Evolutionary conservation across 1,140 invertebrate species (phyloP).

Genomic region (Drosophila asahinai): DNA sequence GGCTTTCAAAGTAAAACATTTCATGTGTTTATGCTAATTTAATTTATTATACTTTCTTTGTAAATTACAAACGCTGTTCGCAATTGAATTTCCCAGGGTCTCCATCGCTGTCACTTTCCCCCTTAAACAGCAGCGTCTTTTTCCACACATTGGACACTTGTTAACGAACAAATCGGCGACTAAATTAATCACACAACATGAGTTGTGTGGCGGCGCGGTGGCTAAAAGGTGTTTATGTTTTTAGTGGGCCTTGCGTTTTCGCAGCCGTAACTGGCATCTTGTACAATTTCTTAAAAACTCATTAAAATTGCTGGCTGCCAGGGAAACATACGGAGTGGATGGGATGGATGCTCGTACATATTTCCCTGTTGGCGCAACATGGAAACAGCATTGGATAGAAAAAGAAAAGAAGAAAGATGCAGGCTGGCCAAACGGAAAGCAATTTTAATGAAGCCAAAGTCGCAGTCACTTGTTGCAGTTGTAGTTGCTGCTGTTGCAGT

Average conservation of each 20-base stretch:
- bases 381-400: constrained; percentile 39
- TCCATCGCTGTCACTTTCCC: constrained; percentile 38
- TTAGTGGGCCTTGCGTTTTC: constrained; percentile 32
- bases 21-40: neutral
- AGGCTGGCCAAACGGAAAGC: constrained; percentile 69
- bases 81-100: constrained; percentile 59
- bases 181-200: constrained; percentile 63
- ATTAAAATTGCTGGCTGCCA: constrained; percentile 68
- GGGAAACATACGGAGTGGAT: constrained; percentile 25
- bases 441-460: constrained; percentile 79
- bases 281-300: constrained; percentile 78
- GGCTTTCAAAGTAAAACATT: neutral
- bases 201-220: constrained; percentile 45
- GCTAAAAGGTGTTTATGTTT: constrained; percentile 39
- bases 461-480: constrained; percentile 43
- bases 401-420: constrained; percentile 60
- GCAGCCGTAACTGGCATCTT: constrained; percentile 59
- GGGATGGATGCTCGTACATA: constrained; percentile 16
- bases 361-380: constrained; percentile 48
- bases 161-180: constrained; percentile 61
- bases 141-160: constrained; percentile 51
- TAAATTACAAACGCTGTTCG: neutral
- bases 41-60: constrained; percentile 16
- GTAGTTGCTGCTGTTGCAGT: constrained; percentile 45
- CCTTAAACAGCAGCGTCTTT: constrained; percentile 34